Evolutionary conservation across 2,888 invertebrate species (phyloP), one percentile per base, ranked within the genome.

Genomic region (Orthosia gracilis): DNA sequence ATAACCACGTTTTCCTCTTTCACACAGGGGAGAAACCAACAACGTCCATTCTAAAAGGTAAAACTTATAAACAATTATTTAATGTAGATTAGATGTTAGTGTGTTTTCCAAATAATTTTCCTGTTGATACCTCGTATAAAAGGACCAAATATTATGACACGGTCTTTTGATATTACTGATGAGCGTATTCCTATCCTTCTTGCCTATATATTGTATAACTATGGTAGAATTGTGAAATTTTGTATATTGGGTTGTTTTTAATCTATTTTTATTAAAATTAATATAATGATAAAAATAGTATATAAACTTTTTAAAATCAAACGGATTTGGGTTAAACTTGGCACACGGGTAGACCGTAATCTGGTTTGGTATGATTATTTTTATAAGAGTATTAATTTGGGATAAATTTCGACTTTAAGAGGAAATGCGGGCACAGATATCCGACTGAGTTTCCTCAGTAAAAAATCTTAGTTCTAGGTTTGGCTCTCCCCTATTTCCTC

Each of bases 21-120:
- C 9, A 67, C 47, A 75, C 67, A 67, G 76, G 67, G 52, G 78
- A 50, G 47, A 78, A 78, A 65, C 57, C 81, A 67, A 75, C 62
- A n/a, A 63, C 77, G 55, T 58, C 76, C 13, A 62, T 21, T 57
- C 1, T 67, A 50, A 78, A 78, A 78, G 81, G 81, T 81, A 78
- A 73, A 73, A 57, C 47, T n/a, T 45, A n/a, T 49, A 40, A 50
- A 57, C 31, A 23, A 64, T 80, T 62, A 49, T 26, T 80, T 66
- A 50, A 40, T 18, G 73, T 76, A 80, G 59, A 76, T 55, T 76
- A 80, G 54, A 80, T 47, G 72, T 64, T 72, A 40, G 23, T 47
- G 26, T 40, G 26, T 26, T 72, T 63, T 45, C n/a, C 9, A 11
- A 15, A 26, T 9, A 23, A 15, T 59, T 76, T 59, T 64, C 59